phyloP scores from a whole-genome alignment of 2,888 invertebrate genomes.

The Yponomeuta sedellus region DNA sequence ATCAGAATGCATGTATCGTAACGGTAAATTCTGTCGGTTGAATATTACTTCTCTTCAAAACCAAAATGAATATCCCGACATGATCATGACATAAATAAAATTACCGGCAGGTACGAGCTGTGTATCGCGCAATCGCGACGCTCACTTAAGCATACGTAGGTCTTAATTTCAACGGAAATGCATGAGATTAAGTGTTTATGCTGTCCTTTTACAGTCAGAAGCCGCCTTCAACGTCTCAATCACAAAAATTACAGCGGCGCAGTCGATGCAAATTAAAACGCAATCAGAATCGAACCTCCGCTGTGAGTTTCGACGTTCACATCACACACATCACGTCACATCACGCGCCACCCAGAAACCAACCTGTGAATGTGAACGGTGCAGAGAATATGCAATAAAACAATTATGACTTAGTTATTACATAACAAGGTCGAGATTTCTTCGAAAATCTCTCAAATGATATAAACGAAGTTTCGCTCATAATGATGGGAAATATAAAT shows the following conservation, averaged over 20 bases:
- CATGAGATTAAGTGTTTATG: slow-evolving; percentile 42
- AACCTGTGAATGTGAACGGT: slow-evolving; percentile 2
- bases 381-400: background rate
- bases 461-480: background rate
- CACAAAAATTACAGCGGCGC: slow-evolving; percentile 39
- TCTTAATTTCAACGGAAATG: slow-evolving; percentile 42
- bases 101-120: slow-evolving; percentile 3
- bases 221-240: slow-evolving; percentile 44
- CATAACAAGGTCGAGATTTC: background rate
- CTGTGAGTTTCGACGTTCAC: background rate
- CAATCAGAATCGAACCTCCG: slow-evolving; percentile 9
- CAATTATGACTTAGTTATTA: background rate
- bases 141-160: slow-evolving; percentile 31
- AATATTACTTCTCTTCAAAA: background rate
- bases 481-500: background rate
- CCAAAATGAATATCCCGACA: slow-evolving; percentile 1
- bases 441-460: background rate
- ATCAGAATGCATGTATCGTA: background rate
- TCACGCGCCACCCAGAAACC: background rate
- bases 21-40: background rate
- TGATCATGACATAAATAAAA: slow-evolving; percentile 2
- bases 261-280: slow-evolving; percentile 38
- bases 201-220: slow-evolving; percentile 25
- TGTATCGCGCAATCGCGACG: slow-evolving; percentile 3
- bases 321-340: background rate